Percentiles rank a stretch among this genome's conserved stretches.
phyloP scores from a whole-genome alignment of 2,113 vertebrate species.

The Cettia cetti region DNA sequence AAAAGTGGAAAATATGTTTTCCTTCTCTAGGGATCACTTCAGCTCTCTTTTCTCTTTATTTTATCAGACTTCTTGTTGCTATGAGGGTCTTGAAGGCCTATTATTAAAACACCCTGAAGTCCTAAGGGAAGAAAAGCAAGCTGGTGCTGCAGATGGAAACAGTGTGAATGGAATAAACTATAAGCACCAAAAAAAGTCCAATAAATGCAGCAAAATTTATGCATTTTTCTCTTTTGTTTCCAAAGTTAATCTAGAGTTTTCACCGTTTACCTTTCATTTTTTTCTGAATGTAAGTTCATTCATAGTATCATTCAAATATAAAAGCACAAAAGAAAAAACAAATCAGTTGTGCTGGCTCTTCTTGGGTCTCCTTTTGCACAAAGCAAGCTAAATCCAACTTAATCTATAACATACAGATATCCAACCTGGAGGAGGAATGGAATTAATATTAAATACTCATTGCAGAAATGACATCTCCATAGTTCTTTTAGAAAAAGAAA shows the following conservation, averaged over 20 bases:
- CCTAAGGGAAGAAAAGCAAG: conserved; percentile 67
- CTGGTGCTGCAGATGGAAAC: conserved; percentile 68
- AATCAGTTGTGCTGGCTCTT: not conserved
- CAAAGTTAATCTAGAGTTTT: not conserved
- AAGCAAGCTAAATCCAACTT: not conserved
- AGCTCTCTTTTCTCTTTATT: conserved; percentile 55
- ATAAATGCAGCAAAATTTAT: not conserved
- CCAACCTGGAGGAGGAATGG: not conserved
- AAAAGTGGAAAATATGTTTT: conserved; percentile 63
- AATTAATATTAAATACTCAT: not conserved
- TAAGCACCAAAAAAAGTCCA: conserved; percentile 3
- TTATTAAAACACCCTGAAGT: conserved; percentile 69
- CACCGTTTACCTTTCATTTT: not conserved
- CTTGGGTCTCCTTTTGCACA: not conserved
- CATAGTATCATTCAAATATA: not conserved
- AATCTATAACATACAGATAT: not conserved
- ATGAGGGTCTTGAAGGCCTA: conserved; percentile 30
- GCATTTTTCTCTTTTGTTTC: not conserved
- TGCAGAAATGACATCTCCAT: not conserved
- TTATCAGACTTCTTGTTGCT: conserved; percentile 56
- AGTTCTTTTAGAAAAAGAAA: not conserved
- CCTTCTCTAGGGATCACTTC: conserved; percentile 50
- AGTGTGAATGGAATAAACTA: conserved; percentile 36
- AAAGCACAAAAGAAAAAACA: not conserved
- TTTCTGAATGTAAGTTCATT: not conserved